phyloP scores from a whole-genome alignment of 2,888 invertebrate genomes.

The Ormyrus thymus region DNA sequence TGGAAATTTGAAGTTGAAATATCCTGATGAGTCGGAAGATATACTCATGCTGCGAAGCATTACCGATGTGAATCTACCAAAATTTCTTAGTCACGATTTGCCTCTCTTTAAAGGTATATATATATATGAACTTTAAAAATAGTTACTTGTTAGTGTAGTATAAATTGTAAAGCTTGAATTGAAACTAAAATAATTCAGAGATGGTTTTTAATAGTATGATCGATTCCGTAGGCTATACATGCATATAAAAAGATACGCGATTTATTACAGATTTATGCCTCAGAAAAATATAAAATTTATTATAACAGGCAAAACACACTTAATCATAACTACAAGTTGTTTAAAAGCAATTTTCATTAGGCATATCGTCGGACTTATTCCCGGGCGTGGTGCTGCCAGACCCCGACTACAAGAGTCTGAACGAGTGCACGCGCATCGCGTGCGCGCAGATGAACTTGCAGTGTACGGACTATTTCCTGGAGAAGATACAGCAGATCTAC shows the following conservation, averaged over 20 bases:
- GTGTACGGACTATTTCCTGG: constrained; percentile 89
- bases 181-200: too few relatives aligned
- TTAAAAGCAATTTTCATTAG: constrained; percentile 70
- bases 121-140: constrained; percentile 9
- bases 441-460: constrained; percentile 87
- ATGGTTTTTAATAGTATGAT: too few relatives aligned
- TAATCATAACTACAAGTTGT: too few relatives aligned
- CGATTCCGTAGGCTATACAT: too few relatives aligned
- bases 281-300: too few relatives aligned
- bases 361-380: constrained; percentile 95
- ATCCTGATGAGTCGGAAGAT: constrained; percentile 92
- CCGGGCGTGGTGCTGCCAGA: constrained; percentile 88
- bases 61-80: constrained; percentile 95
- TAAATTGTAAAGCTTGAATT: too few relatives aligned
- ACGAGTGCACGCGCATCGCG: constrained; percentile 80
- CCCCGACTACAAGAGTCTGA: constrained; percentile 86
- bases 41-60: constrained; percentile 91
- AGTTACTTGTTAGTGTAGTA: too few relatives aligned
- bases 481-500: constrained; percentile 92
- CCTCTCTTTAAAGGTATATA: constrained; percentile 84
- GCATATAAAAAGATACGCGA: too few relatives aligned
- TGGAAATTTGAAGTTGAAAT: constrained; percentile 91
- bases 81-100: constrained; percentile 91
- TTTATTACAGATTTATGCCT: too few relatives aligned
- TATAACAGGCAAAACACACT: too few relatives aligned